A percentile compares a stretch with the other conserved stretches of the same genome.
Conservation (phyloP, 1,140 invertebrate species). For the Heliconius eleuchia region DNA sequence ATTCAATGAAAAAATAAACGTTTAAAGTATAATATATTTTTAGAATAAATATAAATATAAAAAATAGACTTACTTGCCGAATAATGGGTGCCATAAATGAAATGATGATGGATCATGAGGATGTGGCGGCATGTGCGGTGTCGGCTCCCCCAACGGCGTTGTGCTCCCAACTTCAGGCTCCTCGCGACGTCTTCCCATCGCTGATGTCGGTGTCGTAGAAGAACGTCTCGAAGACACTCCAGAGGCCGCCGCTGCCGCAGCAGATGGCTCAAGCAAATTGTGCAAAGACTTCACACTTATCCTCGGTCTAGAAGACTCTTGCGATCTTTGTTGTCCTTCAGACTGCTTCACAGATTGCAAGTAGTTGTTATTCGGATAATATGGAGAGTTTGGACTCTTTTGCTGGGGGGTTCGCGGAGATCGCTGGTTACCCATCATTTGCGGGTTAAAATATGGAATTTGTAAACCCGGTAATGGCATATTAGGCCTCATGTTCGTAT, state of each 20-base stretch:
- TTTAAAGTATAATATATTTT: neutral
- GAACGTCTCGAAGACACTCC: conserved; percentile 44
- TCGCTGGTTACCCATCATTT: conserved; percentile 63
- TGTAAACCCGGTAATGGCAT: conserved; percentile 70
- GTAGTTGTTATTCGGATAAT: conserved; percentile 75
- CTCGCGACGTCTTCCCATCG: conserved; percentile 59
- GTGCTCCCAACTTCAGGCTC: conserved; percentile 84
- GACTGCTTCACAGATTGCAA: conserved; percentile 66
- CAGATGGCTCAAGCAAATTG: conserved; percentile 80
- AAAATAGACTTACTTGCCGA: conserved; percentile 77
- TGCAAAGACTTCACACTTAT: conserved; percentile 84
- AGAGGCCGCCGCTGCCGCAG: conserved; percentile 53
- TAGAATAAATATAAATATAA: conserved; percentile 5
- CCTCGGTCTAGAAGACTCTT: conserved; percentile 79
- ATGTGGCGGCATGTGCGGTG: conserved; percentile 59
- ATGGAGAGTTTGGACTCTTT: conserved; percentile 71
- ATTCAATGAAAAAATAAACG: neutral
- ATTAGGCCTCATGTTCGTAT: conserved; percentile 63
- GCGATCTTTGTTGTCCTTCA: conserved; percentile 56
- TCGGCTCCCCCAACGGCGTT: conserved; percentile 75
- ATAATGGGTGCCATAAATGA: conserved; percentile 79
- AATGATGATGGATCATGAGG: conserved; percentile 74
- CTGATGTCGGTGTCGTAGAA: conserved; percentile 41
- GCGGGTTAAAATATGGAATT: conserved; percentile 77
- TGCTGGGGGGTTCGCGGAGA: conserved; percentile 68